Evolutionary conservation across 1,140 invertebrate genomes (phyloP).

Genomic region (Conopomorpha cramerella): DNA sequence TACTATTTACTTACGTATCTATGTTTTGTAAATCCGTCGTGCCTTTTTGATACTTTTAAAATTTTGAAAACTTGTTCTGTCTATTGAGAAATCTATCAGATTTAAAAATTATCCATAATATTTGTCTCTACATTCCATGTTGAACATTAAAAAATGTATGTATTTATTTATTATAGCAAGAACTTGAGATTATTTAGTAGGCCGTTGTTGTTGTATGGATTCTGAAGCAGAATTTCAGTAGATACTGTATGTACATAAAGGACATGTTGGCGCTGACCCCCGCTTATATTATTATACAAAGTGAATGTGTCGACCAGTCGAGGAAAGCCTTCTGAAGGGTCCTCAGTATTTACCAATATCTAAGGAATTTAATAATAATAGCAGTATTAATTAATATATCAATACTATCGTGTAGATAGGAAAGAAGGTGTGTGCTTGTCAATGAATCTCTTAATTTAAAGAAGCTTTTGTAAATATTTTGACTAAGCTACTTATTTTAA

Average conservation of each 20-base stretch:
- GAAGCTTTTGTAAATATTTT: slow-evolving; percentile 40
- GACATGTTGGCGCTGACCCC: no score
- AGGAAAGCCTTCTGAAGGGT: no score
- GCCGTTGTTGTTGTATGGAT: no score
- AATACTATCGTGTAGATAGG: slow-evolving; percentile 34
- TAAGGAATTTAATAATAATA: slow-evolving; percentile 1
- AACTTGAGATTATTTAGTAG: no score
- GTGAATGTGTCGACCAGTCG: slow-evolving; percentile 1
- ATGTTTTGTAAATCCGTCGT: slow-evolving; percentile 8
- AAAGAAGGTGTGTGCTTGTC: slow-evolving; percentile 38
- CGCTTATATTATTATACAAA: not conserved
- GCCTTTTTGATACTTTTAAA: no score
- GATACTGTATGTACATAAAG: no score
- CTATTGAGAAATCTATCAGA: no score
- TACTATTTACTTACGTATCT: not conserved
- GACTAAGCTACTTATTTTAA: slow-evolving; percentile 28
- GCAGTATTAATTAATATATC: slow-evolving; percentile 1
- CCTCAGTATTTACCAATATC: slow-evolving; percentile 1
- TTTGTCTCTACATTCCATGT: slow-evolving; percentile 27
- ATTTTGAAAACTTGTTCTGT: no score
- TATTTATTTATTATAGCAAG: no score
- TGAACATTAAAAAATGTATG: slow-evolving; percentile 14
- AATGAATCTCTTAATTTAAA: slow-evolving; percentile 27
- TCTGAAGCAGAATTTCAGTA: no score
- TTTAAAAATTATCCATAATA: no score